Evolutionary conservation across 2,797 vertebrate genomes (phyloP).

Genomic region (Squalus acanthias): DNA sequence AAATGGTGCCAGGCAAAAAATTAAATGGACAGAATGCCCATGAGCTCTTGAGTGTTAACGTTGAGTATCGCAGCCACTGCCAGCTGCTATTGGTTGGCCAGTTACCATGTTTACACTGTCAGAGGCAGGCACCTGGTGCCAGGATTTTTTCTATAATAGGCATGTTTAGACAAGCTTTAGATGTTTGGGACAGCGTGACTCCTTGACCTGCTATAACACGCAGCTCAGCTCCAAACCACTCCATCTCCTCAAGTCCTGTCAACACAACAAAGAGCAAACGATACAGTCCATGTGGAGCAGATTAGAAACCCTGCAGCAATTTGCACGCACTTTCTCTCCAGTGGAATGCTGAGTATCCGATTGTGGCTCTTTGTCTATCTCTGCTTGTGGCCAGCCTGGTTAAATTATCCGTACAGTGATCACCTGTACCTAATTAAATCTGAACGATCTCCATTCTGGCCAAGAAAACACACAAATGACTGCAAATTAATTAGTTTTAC

Average conservation of each 20-base stretch:
- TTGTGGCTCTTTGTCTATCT: slow-evolving; percentile 14
- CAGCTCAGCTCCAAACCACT: not conserved
- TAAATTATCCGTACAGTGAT: slow-evolving; percentile 14
- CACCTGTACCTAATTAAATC: slow-evolving; percentile 32
- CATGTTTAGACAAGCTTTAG: slow-evolving; percentile 1
- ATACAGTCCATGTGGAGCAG: slow-evolving; percentile 23
- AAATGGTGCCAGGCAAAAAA: not conserved
- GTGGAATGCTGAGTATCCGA: not conserved
- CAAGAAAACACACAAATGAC: slow-evolving; percentile 33
- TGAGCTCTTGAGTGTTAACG: not conserved
- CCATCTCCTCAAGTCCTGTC: slow-evolving; percentile 18
- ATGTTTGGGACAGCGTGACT: not conserved
- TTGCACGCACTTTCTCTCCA: not conserved
- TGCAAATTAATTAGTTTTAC: slow-evolving; percentile 32
- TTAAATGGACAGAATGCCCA: not conserved
- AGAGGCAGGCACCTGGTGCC: not conserved
- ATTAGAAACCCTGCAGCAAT: slow-evolving; percentile 9
- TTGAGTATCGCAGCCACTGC: not conserved
- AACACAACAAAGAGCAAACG: not conserved
- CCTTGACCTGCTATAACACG: slow-evolving; percentile 3
- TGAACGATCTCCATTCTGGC: slow-evolving; percentile 28
- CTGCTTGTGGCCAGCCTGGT: slow-evolving; percentile 23
- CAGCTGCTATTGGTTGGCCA: not conserved
- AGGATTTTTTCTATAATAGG: not conserved
- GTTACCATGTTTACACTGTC: not conserved